Base-by-base conservation (phyloP, 2,113 vertebrate species). In the Todiramphus chloris region DNA sequence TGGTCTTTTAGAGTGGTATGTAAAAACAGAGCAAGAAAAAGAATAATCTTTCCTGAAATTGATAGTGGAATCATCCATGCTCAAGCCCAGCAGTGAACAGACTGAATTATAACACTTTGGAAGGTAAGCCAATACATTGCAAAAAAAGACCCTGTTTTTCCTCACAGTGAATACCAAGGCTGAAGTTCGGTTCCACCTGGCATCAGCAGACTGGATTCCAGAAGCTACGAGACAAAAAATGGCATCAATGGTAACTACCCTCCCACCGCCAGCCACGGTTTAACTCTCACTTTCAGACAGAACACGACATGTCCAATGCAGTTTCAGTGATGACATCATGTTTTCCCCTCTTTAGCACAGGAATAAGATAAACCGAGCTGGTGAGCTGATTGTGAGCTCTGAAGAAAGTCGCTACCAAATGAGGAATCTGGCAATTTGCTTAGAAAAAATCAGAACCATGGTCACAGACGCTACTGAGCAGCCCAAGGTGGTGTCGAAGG, bases 361-460 rank as follows among this genome's bases (percentile, higher is more conserved):
- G 97, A 99, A 98, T 59, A 98, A 98, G 78, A 98, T 99, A 93
- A 99, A 98, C 93, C 98, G 97, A 91, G 97, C 97, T 2, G 99
- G 99, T 5, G 99, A 99, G 96, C 77, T 99, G 95, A 97, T 99
- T 6, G 97, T 99, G 64, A 99, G 94, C 10, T 99, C 99, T 0
- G 99, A 99, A 81, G 92, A 98, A 75, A 99, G 98, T 92, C 98
- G 99, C 60, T 99, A 98, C 95, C 99, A 99, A 83, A 98, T 99
- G 92, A 98, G 98, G 62, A 99, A 99, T 82, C 97, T 99, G 59
- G 97, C 97, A 0, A 98, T 99, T 44, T 99, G 99, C 50, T 90
- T 99, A 5, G 98, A 98, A 77, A 99, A 99, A 94, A 99, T 99
- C 96, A 97, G 98, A 19, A 93, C 98, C 85, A 98, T 99, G 81